Evolutionary conservation across 92 coral and sea anemone genomes (phyloP).

Genomic region (Muricea muricata): DNA sequence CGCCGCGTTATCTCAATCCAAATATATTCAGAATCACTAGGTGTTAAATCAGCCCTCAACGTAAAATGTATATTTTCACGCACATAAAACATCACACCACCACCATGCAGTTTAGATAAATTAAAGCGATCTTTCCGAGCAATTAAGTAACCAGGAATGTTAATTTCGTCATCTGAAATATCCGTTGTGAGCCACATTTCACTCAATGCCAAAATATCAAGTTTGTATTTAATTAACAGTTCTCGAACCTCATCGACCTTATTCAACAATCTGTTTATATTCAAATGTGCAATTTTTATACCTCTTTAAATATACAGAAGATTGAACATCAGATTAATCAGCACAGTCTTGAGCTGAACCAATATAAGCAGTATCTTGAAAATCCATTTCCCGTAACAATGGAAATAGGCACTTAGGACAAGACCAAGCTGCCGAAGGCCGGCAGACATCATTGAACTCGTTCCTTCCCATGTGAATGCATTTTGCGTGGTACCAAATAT

Average conservation of each 20-base stretch:
- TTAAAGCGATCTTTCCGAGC: slow-evolving; percentile 35
- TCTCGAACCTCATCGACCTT: slow-evolving; percentile 28
- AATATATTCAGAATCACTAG: slow-evolving; percentile 3
- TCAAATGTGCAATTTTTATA: too few relatives aligned
- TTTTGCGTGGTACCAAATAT: too few relatives aligned
- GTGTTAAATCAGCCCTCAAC: neutral
- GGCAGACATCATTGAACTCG: too few relatives aligned
- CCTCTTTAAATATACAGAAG: too few relatives aligned
- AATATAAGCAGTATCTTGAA: too few relatives aligned
- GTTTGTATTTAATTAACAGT: slow-evolving; percentile 9
- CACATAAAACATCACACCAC: slow-evolving; percentile 35
- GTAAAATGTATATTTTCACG: slow-evolving; percentile 23
- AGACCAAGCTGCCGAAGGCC: too few relatives aligned
- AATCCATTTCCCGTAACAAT: too few relatives aligned
- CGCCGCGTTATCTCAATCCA: slow-evolving; percentile 45
- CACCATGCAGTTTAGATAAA: slow-evolving; percentile 43
- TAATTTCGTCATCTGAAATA: slow-evolving; percentile 31
- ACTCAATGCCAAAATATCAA: slow-evolving; percentile 38
- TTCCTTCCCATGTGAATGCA: too few relatives aligned
- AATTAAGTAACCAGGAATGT: slow-evolving; percentile 13
- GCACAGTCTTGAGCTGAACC: too few relatives aligned
- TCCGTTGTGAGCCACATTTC: slow-evolving; percentile 38
- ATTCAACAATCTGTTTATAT: too few relatives aligned
- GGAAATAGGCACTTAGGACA: too few relatives aligned
- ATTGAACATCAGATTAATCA: too few relatives aligned